Evolutionary conservation across 2,888 invertebrate genomes (phyloP).

Genomic region (Harmothoe impar): DNA sequence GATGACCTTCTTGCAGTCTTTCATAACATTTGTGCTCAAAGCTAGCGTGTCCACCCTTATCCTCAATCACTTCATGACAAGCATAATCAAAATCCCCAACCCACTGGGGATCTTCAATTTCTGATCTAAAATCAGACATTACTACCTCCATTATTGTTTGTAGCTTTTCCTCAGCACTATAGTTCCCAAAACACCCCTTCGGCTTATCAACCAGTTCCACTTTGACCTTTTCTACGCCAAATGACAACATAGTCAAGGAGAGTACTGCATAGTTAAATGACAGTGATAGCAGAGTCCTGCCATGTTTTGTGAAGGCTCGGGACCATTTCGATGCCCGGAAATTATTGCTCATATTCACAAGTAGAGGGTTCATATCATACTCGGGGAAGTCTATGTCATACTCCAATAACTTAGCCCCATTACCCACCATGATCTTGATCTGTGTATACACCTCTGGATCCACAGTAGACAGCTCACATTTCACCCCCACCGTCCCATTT

Average conservation of each 20-base stretch:
- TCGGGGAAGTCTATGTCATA: constrained; percentile 39
- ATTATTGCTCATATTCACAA: constrained; percentile 64
- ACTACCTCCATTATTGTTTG: constrained; percentile 69
- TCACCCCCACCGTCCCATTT: no score
- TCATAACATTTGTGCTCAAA: constrained; percentile 78
- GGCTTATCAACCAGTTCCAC: constrained; percentile 69
- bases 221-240: constrained; percentile 76
- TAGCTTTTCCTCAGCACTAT: constrained; percentile 63
- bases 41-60: constrained; percentile 72
- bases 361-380: constrained; percentile 28
- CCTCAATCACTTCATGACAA: constrained; percentile 74
- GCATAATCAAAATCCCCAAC: constrained; percentile 69
- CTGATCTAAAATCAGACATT: constrained; percentile 71
- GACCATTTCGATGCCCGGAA: constrained; percentile 79
- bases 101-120: not conserved
- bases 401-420: constrained; percentile 12
- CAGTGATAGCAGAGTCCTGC: constrained; percentile 78
- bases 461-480: not conserved
- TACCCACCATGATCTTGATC: constrained; percentile 16
- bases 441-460: constrained; percentile 6
- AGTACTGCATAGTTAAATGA: constrained; percentile 80
- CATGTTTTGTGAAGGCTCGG: constrained; percentile 77
- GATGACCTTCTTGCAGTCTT: constrained; percentile 67
- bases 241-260: constrained; percentile 78
- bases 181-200: constrained; percentile 61